phyloP scores from a whole-genome alignment of 2,888 invertebrate genomes.

The Diarsia dahlii region DNA sequence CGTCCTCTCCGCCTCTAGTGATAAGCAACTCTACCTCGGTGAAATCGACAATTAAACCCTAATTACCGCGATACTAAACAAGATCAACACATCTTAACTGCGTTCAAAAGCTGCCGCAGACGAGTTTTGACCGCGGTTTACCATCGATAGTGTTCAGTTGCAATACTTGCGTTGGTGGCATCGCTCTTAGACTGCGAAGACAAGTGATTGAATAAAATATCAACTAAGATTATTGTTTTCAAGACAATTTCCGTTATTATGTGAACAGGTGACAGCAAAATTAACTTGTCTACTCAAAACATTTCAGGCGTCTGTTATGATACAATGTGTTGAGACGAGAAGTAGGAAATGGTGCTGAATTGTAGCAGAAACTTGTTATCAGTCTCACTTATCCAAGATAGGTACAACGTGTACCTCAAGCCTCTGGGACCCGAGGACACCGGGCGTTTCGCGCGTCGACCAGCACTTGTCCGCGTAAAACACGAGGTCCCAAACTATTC shows the following conservation, averaged over 20 bases:
- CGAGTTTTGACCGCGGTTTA: neutral
- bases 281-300: neutral
- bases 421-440: neutral
- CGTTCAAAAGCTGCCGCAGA: neutral
- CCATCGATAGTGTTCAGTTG: neutral
- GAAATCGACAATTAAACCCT: constrained; percentile 94
- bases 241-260: neutral
- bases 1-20: constrained; percentile 97
- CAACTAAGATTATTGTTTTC: neutral
- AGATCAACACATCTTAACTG: neutral
- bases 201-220: neutral
- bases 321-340: neutral
- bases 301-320: neutral
- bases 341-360: too few species aligned
- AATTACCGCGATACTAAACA: neutral
- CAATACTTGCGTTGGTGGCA: neutral
- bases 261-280: neutral
- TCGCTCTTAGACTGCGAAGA: neutral
- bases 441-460: neutral
- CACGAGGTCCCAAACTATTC: neutral
- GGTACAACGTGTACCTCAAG: neutral
- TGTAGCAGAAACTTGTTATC: neutral
- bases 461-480: neutral
- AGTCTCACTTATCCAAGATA: neutral
- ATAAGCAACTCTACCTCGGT: constrained; percentile 98